Base-by-base conservation (phyloP, 2,797 vertebrate species). In the Euthynnus affinis region DNA sequence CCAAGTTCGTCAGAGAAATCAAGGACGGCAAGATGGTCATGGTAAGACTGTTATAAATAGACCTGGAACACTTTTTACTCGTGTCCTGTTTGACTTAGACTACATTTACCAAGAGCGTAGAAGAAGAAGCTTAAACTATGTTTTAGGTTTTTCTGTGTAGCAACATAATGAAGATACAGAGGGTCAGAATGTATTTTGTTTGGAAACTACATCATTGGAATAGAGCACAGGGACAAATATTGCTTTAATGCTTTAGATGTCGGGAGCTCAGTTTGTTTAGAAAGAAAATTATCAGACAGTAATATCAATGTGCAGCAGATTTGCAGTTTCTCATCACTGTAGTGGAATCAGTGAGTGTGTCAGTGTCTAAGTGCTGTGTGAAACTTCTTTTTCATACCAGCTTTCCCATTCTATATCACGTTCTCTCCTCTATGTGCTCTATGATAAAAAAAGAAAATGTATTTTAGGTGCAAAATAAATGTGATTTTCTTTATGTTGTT, bases 21-120 rank as follows among this genome's bases (percentile, higher is more conserved):
- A 97, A 97, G 86, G 97, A 98, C 3, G 97, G 93, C 71, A 97
- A 98, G 91, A 84, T 98, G 96, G 83, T 97, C 76, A 96, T 97
- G 96, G 97, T 99, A 85, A 93, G 90, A 61, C 0, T 13, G 3
- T 12, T 3, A 13, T 12, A 1, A 8, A 32, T 0, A 10, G 8
- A 74, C 9, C 1, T n/a, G n/a, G n/a, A n/a, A n/a, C n/a, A n/a
- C n/a, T n/a, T n/a, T n/a, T n/a, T n/a, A n/a, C n/a, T n/a, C n/a
- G n/a, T n/a, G n/a, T n/a, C n/a, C n/a, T n/a, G n/a, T n/a, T n/a
- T n/a, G n/a, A 22, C 15, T 48, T 5, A 0, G 15, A 63, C 8
- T n/a, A 1, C 15, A 46, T 22, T 25, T 7, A 44, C 5, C 4
- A 1, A 8, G 1, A 23, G 18, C 49, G 6, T 32, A 32, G 29